Conservation (phyloP, 2,797 vertebrate species). For the Sebastes aleutianus region DNA sequence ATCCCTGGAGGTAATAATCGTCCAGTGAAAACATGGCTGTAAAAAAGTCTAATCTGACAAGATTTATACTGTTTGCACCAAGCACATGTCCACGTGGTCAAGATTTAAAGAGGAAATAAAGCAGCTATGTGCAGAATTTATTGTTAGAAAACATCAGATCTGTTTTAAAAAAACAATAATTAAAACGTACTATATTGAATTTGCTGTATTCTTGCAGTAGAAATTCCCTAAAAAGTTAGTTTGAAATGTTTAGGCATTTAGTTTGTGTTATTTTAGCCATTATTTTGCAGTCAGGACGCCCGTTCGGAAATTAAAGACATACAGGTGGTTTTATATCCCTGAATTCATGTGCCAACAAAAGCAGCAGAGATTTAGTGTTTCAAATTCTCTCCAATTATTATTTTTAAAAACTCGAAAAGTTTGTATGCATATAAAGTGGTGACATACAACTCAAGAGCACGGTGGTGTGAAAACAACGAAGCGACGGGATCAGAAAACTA, state of each 20-base stretch:
- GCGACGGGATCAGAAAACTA: background rate
- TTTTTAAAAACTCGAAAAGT: background rate
- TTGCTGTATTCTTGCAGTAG: background rate
- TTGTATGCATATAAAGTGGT: background rate
- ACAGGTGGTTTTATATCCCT: conserved; percentile 58
- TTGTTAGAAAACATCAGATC: background rate
- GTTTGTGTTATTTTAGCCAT: background rate
- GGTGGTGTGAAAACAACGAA: conserved; percentile 23
- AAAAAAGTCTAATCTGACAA: too few species aligned
- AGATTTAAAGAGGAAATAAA: background rate
- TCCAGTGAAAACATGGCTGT: background rate
- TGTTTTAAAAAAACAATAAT: background rate
- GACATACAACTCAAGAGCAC: conserved; percentile 33
- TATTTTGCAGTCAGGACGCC: background rate
- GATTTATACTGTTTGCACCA: too few species aligned
- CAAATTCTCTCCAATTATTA: conserved; percentile 8
- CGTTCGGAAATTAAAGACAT: background rate
- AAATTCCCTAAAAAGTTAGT: background rate
- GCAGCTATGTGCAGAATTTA: background rate
- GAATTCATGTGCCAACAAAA: conserved; percentile 64
- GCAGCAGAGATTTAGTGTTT: conserved; percentile 62
- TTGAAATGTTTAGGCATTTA: background rate
- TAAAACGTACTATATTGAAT: background rate
- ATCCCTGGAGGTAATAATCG: background rate
- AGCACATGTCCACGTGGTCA: background rate